Conservation (phyloP, 2,797 vertebrate species). For the Hydrophis major region DNA sequence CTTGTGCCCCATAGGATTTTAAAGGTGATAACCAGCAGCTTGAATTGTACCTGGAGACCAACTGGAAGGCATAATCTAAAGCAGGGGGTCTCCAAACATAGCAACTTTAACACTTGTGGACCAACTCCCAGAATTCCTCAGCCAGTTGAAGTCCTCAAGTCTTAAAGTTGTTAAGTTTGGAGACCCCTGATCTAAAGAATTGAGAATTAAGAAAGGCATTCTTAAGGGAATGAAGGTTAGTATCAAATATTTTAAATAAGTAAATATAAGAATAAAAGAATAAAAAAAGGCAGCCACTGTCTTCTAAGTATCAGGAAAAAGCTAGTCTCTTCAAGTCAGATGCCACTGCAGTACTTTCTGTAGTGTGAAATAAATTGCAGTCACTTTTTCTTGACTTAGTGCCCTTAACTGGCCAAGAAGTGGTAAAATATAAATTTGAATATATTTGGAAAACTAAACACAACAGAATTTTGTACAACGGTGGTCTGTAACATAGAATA, state of each 20-base stretch:
- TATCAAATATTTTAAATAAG: background rate
- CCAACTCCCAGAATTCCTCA: too few relatives aligned
- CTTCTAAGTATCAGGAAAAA: background rate
- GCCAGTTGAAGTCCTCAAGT: too few relatives aligned
- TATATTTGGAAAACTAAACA: background rate
- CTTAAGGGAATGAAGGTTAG: background rate
- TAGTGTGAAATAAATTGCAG: background rate
- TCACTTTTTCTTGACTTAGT: background rate
- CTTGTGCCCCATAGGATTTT: background rate
- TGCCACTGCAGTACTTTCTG: background rate
- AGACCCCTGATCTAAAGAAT: background rate
- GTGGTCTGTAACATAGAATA: background rate
- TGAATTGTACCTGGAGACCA: background rate
- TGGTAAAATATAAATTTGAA: background rate
- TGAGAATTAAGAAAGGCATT: too few relatives aligned
- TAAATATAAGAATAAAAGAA: background rate
- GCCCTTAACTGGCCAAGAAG: background rate
- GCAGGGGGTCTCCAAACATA: too few relatives aligned
- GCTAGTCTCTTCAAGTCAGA: background rate
- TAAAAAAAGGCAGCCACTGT: background rate
- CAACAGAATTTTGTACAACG: background rate
- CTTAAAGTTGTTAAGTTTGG: too few relatives aligned
- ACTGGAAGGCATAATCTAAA: background rate
- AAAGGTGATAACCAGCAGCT: background rate
- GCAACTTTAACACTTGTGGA: too few relatives aligned